These are phyloP conservation scores for Drosophila cardini DNA, from an alignment of 1,140 invertebrate genomes.

Conservation along the genomic window DNA sequence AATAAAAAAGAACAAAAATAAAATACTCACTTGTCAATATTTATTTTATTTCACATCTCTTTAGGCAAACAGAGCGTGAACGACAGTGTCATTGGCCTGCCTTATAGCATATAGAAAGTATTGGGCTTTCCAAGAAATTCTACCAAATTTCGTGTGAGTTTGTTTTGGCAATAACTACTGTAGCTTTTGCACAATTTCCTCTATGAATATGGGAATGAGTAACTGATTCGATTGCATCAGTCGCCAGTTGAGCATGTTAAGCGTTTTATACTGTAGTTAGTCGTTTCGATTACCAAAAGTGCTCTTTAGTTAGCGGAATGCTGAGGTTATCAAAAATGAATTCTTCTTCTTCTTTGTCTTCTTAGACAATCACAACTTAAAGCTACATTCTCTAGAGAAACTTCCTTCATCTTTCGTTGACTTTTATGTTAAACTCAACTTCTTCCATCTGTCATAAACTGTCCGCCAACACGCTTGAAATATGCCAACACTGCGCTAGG, in stretches of 20 bases:
- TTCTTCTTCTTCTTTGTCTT: background rate
- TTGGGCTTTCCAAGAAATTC: background rate
- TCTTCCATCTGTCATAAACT: conserved; percentile 56
- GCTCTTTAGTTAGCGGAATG: background rate
- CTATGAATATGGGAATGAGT: background rate
- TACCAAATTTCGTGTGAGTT: background rate
- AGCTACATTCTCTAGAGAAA: conserved; percentile 7
- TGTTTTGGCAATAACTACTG: background rate
- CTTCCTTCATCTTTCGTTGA: conserved; percentile 8
- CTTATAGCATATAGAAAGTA: background rate
- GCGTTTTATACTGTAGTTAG: conserved; percentile 14
- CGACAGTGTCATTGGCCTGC: conserved; percentile 17
- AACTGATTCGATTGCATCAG: conserved; percentile 5
- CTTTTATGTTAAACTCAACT: conserved; percentile 20
- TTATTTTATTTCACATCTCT: conserved; percentile 72
- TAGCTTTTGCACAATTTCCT: conserved; percentile 6
- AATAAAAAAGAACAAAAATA: conserved; percentile 25
- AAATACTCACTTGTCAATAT: conserved; percentile 73
- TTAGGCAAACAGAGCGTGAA: conserved; percentile 46
- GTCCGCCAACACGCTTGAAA: conserved; percentile 48
- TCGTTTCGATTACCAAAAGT: background rate
- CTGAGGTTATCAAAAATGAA: background rate
- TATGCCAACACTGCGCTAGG: conserved; percentile 32
- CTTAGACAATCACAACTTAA: background rate
- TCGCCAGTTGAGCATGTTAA: conserved; percentile 21